Base-by-base conservation (phyloP, 2,113 vertebrate species). In the Pelodiscus sinensis region DNA sequence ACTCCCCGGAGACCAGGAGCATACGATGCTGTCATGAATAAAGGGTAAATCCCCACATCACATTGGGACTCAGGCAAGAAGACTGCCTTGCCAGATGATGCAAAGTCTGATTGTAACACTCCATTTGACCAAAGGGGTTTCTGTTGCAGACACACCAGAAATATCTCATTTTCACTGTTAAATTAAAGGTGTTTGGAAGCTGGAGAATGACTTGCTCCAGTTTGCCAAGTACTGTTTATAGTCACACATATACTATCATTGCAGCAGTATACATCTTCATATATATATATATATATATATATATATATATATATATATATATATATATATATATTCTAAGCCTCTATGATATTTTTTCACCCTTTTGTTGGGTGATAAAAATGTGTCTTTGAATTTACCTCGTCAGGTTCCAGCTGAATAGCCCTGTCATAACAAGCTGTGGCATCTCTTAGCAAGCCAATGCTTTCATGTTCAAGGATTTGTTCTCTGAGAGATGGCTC, bases 381-480 rank as follows among this genome's bases (percentile, higher is more conserved):
- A 14, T 51, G 29, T 62, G 1, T 2, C 38, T 35, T 54, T 14
- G 35, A 15, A 78, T 91, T 97, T 96, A 99, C 99, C 99, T 99
- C 98, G 92, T 99, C 99, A 31, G 99, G 99, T 95, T 99, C 99
- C 73, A 99, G 98, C 73, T 99, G 99, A 95, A 99, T 99, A 85
- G 99, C 99, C 50, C 99, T 95, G 85, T 99, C 99, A 19, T 99
- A 99, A 94, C 99, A 99, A 56, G 99, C 99, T 27, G 99, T 99
- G 2, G 99, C 99, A 78, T 99, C 99, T 84, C 99, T 98, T 75
- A 99, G 97, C 77, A 99, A 97, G 8, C 99, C 99, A 82, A 99
- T 99, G 92, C 99, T 99, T 96, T 99, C 99, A 7, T 99, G 99
- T 85, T 99, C 99, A 77, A 99, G 98, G 85, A 99, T 99, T 96